Evolutionary conservation across 2,888 invertebrate genomes (phyloP).

Genomic region (Terebella lapidaria): DNA sequence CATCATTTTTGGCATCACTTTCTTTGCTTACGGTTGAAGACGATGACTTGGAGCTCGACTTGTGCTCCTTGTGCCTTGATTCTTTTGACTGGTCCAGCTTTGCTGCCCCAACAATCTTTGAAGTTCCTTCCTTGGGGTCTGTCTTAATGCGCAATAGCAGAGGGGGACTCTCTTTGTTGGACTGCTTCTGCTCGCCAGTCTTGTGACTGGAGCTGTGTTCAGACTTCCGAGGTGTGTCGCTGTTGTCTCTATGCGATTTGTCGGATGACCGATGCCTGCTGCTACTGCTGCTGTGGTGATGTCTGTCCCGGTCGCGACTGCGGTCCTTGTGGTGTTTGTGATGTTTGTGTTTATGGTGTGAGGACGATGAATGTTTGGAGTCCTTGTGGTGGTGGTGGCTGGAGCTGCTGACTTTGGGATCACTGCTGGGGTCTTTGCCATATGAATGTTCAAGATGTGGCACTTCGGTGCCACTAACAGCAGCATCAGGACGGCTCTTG

Average conservation of each 20-base stretch:
- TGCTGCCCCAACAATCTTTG: background rate
- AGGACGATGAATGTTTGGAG: constrained; percentile 1
- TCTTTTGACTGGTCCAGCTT: background rate
- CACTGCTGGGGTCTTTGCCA: constrained; percentile 10
- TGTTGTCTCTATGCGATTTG: background rate
- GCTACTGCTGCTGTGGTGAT: background rate
- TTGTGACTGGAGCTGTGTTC: background rate
- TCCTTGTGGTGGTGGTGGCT: no score
- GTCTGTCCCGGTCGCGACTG: background rate
- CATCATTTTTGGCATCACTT: background rate
- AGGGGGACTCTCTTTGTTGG: background rate
- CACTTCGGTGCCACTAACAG: background rate
- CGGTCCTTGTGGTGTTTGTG: constrained; percentile 9
- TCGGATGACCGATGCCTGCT: background rate
- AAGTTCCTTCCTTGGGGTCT: background rate
- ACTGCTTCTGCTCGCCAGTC: background rate
- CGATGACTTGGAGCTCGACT: background rate
- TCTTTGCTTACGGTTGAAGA: background rate
- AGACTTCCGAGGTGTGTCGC: no score
- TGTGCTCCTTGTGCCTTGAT: background rate
- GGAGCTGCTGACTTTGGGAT: constrained; percentile 8
- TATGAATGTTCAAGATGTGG: constrained; percentile 11
- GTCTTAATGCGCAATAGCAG: background rate
- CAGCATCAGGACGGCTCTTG: no score
- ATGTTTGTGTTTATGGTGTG: constrained; percentile 15